phyloP scores from a whole-genome alignment of 2,113 vertebrate genomes.

The Chroicocephalus ridibundus region DNA sequence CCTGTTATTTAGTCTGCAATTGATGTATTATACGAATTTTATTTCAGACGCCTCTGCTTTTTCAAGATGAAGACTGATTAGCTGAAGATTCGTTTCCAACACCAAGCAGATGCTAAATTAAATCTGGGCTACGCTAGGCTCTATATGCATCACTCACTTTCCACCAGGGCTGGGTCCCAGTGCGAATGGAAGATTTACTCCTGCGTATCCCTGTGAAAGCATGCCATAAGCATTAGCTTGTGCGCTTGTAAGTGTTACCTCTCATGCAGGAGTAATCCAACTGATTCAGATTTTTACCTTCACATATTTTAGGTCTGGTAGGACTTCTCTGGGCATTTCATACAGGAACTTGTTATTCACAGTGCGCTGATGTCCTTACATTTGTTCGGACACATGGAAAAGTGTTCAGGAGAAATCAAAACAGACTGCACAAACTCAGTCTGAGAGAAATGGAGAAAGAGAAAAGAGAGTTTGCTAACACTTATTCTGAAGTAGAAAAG shows the following conservation, averaged over 20 bases:
- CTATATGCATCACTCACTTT: not conserved
- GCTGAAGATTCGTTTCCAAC: not conserved
- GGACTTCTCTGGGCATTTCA: not conserved
- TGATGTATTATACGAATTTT: not conserved
- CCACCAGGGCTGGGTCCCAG: not conserved
- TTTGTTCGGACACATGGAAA: not conserved
- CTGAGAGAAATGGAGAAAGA: not conserved
- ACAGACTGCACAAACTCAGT: not conserved
- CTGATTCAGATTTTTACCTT: not conserved
- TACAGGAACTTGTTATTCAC: not conserved
- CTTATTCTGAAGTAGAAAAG: not conserved
- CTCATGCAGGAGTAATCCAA: not conserved
- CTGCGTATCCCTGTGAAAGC: not conserved
- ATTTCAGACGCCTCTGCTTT: not conserved
- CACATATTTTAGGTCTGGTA: not conserved
- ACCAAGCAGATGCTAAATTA: not conserved
- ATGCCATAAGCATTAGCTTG: not conserved
- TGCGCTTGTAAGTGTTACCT: not conserved
- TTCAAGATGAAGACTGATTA: not conserved
- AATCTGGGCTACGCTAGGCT: not conserved
- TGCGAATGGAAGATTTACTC: not conserved
- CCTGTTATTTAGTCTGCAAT: not conserved
- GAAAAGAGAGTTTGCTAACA: not conserved
- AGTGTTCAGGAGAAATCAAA: not conserved
- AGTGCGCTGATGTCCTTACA: not conserved